Evolutionary conservation across 1,140 invertebrate species (phyloP), one percentile per base, ranked within the genome.

Genomic region (Cydia strobilella): DNA sequence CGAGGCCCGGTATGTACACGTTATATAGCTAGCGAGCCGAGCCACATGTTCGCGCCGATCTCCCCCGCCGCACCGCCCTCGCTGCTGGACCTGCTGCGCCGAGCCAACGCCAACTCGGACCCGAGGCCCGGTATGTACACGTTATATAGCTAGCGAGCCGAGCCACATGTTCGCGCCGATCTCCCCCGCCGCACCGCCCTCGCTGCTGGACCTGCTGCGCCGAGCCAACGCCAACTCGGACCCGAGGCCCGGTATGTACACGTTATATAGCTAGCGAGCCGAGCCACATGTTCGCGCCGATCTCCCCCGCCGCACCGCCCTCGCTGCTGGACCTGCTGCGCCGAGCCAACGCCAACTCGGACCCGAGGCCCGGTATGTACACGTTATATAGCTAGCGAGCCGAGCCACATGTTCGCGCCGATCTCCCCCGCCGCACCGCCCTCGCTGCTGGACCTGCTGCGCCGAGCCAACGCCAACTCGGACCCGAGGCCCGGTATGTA

Each of bases 131-230:
- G 39, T 42, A 12, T 42, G 39, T 10, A 42, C 39, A 42, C 12
- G 39, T 42, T 42, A 42, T 42, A 42, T n/a, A 7, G 20, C 45
- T 20, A 93, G 15, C 90, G 93, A 94, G 73, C 92, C 93, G 2
- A 93, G 94, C 72, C 87, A 94, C 74, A 94, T 94, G 76, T 95
- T 95, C 83, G 93, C 94, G 69, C 94, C 95, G 0, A 95, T 95
- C 75, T 94, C 94, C 13, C 95, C 95, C 15, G 94, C 94, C 39
- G 78, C 76, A 13, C 81, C 77, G 72, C 72, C 85, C 31, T 88
- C 90, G 18, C 86, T 95, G 23, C 83, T 95, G 31, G 94, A 95
- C 75, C 94, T 95, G 91, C 84, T 95, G 75, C 92, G 94, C 72
- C 88, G 95, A 7, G 94, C 88, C 78, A 88, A 88, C 75, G 84